Evolutionary conservation across 2,888 invertebrate genomes (phyloP).

Genomic region (Prosapia bicincta): DNA sequence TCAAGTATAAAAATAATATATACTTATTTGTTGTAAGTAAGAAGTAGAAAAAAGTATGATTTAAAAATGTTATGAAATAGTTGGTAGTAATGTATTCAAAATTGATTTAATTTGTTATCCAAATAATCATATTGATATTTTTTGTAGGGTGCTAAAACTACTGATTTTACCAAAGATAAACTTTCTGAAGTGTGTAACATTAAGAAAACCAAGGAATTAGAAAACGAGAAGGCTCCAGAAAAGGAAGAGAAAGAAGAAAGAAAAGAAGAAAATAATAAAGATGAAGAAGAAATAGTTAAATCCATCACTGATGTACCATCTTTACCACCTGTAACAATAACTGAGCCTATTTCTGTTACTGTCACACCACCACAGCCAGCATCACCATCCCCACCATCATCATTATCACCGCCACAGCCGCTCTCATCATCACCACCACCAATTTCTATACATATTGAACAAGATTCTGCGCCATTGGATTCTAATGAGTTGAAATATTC

Average conservation of each 20-base stretch:
- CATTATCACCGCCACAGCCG: neutral
- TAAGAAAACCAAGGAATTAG: neutral
- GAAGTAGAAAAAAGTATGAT: too few species aligned
- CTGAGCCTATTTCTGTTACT: too few species aligned
- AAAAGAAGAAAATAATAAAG: conserved; percentile 42
- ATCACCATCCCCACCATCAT: neutral
- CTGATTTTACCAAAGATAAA: neutral
- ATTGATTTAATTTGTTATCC: too few species aligned
- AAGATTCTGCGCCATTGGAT: neutral
- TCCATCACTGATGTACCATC: too few species aligned
- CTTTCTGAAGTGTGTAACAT: neutral
- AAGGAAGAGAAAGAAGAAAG: conserved; percentile 40
- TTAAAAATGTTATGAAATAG: too few species aligned
- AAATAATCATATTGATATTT: too few species aligned
- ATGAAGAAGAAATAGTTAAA: conserved; percentile 32
- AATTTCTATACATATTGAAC: neutral
- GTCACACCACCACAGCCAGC: neutral
- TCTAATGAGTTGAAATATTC: neutral
- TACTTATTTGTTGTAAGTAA: too few species aligned
- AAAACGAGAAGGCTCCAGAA: conserved; percentile 31
- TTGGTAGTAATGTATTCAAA: too few species aligned
- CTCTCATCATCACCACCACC: too few species aligned
- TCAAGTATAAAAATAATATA: too few species aligned
- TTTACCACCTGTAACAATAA: too few species aligned
- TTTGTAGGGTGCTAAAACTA: neutral